These are phyloP conservation scores for Drosophila nigrodunni DNA, from an alignment of 1,140 invertebrate genomes.

Conservation along the genomic window DNA sequence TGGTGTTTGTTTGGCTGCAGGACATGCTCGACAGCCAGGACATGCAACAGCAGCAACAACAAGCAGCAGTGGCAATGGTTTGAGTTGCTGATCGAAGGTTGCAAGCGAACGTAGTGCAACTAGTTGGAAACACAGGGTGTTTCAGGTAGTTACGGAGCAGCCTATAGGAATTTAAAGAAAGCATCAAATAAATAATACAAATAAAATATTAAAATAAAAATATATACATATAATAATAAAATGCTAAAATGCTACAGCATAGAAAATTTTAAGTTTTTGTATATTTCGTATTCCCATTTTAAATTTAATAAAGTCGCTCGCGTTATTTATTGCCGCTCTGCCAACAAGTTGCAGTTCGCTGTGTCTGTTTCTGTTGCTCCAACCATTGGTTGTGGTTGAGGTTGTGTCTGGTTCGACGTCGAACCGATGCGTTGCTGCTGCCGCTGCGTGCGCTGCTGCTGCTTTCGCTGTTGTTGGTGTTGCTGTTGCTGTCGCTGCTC, in stretches of 20 bases:
- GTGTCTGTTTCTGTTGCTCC: not conserved
- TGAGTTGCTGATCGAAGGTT: slow-evolving; percentile 51
- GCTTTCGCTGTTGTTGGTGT: not conserved
- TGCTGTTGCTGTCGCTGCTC: slow-evolving; percentile 26
- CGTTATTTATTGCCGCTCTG: not conserved
- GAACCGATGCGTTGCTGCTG: slow-evolving; percentile 15
- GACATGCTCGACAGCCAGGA: slow-evolving; percentile 50
- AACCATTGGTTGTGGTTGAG: not conserved
- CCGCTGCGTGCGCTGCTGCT: not conserved
- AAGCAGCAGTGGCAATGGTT: slow-evolving; percentile 29
- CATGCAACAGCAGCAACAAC: slow-evolving; percentile 38
- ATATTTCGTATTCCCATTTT: too few species aligned
- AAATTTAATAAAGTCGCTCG: too few species aligned
- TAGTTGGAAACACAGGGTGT: slow-evolving; percentile 30
- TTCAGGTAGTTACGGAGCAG: not conserved
- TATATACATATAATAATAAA: too few species aligned
- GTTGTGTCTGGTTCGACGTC: not conserved
- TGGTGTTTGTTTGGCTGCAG: slow-evolving; percentile 37
- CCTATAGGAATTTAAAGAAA: not conserved
- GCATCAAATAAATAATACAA: not conserved
- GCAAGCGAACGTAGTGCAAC: slow-evolving; percentile 34
- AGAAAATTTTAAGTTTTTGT: too few species aligned
- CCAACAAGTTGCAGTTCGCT: not conserved
- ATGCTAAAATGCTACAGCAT: too few species aligned
- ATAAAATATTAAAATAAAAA: too few species aligned